Evolutionary conservation across 2,797 vertebrate species (phyloP), one percentile per base, ranked within the genome.

Genomic region (Spinus pinus): DNA sequence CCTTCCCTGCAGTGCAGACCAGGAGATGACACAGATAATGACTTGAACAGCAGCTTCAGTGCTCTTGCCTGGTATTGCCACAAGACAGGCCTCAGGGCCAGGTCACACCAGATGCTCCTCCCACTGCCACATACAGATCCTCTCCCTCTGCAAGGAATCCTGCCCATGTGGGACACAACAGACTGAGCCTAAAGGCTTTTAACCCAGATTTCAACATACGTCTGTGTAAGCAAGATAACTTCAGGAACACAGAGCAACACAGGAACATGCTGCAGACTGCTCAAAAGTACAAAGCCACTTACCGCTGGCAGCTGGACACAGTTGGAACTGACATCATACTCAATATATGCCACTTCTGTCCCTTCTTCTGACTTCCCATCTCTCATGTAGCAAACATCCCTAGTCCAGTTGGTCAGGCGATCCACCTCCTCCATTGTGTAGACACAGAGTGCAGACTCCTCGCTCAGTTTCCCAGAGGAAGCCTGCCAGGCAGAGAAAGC

Each of bases 291-390:
- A 51, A 84, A 88, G 33, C 37, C 42, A 97, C 99, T 99, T 96
- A 99, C 99, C 96, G 98, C 98, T 2, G 99, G 99, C 86, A 99
- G 98, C 96, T 98, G 99, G 82, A 98, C 99, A 27, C 99, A 99
- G 98, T 98, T 98, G 39, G 99, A 99, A 78, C 99, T 99, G 96
- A 99, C 99, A 23, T 99, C 99, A 0, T 99, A 99, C 84, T 99
- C 99, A 1, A 99, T 99, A 97, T 99, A 99, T 4, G 99, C 99
- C 7, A 98, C 98, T 91, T 99, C 98, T 1, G 41, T 33, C 35
- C 98, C 98, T 2, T 97, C 97, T n/a, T 99, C 98, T 4, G 97
- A 94, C 42, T 90, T 98, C 16, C 99, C 99, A 75, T 98, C 98
- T 86, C 98, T 97, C 24, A 99, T 99, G 96, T 99, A 99, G 97